Conservation (phyloP, 2,888 invertebrate genomes). For the Mycogona germanica region DNA sequence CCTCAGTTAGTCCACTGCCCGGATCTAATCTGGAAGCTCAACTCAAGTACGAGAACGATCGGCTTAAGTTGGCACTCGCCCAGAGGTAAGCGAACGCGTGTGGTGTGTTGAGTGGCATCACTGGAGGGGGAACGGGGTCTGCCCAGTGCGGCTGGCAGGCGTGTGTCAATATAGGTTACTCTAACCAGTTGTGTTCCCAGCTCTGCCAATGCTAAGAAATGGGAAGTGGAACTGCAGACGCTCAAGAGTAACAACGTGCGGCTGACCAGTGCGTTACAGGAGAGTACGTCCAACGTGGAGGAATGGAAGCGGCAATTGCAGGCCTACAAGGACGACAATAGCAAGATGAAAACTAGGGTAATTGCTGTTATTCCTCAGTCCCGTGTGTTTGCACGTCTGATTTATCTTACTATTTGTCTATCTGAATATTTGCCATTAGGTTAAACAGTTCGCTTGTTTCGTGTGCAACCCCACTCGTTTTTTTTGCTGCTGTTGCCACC, state of each 20-base stretch:
- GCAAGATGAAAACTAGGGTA: slow-evolving; percentile 32
- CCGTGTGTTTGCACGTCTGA: too few relatives aligned
- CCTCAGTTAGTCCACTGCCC: slow-evolving; percentile 24
- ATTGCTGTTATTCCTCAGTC: too few relatives aligned
- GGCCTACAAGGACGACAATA: slow-evolving; percentile 38
- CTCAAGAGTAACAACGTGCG: slow-evolving; percentile 92
- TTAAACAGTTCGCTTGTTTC: too few relatives aligned
- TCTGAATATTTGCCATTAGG: too few relatives aligned
- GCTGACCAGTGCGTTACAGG: slow-evolving; percentile 86
- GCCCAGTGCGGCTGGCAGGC: too few relatives aligned
- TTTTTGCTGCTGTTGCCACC: too few relatives aligned
- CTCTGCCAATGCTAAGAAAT: slow-evolving; percentile 95
- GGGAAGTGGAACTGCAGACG: slow-evolving; percentile 94
- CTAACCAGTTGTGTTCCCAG: slow-evolving; percentile 40
- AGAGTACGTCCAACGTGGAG: slow-evolving; percentile 92
- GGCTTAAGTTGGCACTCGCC: slow-evolving; percentile 84
- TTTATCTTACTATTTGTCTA: too few relatives aligned
- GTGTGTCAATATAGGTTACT: slow-evolving; percentile 11
- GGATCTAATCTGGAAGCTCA: slow-evolving; percentile 54
- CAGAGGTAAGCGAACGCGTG: slow-evolving; percentile 56
- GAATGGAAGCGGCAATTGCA: slow-evolving; percentile 97
- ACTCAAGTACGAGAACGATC: slow-evolving; percentile 92
- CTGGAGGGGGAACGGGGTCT: too few relatives aligned
- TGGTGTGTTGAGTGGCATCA: neutral
- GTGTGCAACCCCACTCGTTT: too few relatives aligned